These are phyloP conservation scores for Chrosomus eos DNA, from an alignment of 2,797 vertebrate genomes.

Conservation along the genomic window DNA sequence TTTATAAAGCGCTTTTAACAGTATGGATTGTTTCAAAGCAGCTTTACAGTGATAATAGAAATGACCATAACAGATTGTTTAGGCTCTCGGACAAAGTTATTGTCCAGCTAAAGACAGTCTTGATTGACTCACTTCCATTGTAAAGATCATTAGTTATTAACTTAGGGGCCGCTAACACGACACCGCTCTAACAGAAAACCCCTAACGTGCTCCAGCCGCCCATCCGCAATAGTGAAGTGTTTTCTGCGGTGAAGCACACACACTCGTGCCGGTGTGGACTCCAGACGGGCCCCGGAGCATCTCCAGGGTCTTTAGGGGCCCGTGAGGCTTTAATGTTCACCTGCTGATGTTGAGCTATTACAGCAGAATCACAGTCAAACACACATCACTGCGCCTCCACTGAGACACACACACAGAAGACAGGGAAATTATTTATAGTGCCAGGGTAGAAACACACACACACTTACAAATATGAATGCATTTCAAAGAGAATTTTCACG, in stretches of 20 bases:
- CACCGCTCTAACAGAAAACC: too few relatives aligned
- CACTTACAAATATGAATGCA: slow-evolving; percentile 43
- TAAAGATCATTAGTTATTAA: too few relatives aligned
- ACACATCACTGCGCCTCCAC: not conserved
- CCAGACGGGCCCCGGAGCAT: not conserved
- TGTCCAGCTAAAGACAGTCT: too few relatives aligned
- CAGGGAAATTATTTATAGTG: slow-evolving; percentile 55
- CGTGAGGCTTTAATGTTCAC: slow-evolving; percentile 8
- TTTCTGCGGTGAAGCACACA: not conserved
- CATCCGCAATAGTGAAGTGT: not conserved
- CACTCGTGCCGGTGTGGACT: not conserved
- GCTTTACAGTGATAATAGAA: too few relatives aligned
- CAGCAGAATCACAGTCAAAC: not conserved
- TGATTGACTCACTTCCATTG: too few relatives aligned
- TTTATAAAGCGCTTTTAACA: too few relatives aligned
- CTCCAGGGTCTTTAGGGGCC: not conserved
- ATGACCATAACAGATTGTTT: too few relatives aligned
- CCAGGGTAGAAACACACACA: slow-evolving; percentile 16
- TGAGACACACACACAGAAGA: slow-evolving; percentile 5
- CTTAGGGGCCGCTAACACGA: too few relatives aligned
- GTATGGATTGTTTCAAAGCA: too few relatives aligned
- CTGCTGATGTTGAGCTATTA: slow-evolving; percentile 6
- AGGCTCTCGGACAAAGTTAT: too few relatives aligned
- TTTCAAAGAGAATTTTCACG: slow-evolving; percentile 55
- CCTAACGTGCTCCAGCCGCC: not conserved